Evolutionary conservation across 2,888 invertebrate genomes (phyloP).

Genomic region (Uloborus plumipes): DNA sequence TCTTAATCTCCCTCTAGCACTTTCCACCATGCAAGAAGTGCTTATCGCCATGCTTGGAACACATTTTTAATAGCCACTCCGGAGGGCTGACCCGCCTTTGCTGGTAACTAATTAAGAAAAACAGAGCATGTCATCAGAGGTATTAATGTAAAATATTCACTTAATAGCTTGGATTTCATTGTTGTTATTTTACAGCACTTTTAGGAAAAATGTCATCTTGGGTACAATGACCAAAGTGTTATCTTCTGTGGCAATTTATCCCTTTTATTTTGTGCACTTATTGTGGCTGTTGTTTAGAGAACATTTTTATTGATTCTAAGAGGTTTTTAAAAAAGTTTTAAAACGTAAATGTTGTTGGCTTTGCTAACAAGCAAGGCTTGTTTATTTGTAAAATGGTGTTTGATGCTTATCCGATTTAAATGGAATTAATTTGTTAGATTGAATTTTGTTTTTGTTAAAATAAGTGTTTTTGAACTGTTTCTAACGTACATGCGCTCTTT

Average conservation of each 20-base stretch:
- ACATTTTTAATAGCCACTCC: slow-evolving; percentile 48
- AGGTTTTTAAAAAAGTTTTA: neutral
- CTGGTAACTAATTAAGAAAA: slow-evolving; percentile 58
- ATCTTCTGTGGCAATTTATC: slow-evolving; percentile 34
- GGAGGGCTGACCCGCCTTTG: slow-evolving; percentile 38
- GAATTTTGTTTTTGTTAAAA: too few species aligned
- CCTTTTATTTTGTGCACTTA: slow-evolving; percentile 29
- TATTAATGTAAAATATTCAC: slow-evolving; percentile 61
- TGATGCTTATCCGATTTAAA: too few species aligned
- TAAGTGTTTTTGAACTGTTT: too few species aligned
- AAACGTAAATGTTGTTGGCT: too few species aligned
- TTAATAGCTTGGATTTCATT: slow-evolving; percentile 42
- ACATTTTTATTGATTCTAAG: slow-evolving; percentile 9
- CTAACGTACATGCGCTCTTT: too few species aligned
- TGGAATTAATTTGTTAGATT: too few species aligned
- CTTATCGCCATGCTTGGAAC: slow-evolving; percentile 28
- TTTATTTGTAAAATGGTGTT: too few species aligned
- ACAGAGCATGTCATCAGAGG: slow-evolving; percentile 41
- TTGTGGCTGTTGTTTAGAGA: neutral
- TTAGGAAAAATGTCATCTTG: slow-evolving; percentile 18
- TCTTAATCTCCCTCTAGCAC: slow-evolving; percentile 26
- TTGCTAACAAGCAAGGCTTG: too few species aligned
- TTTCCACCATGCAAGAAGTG: slow-evolving; percentile 22
- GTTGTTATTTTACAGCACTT: slow-evolving; percentile 12
- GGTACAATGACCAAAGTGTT: slow-evolving; percentile 19